Conservation (phyloP, 1,140 invertebrate species). For the Rhyacophila brunnea region DNA sequence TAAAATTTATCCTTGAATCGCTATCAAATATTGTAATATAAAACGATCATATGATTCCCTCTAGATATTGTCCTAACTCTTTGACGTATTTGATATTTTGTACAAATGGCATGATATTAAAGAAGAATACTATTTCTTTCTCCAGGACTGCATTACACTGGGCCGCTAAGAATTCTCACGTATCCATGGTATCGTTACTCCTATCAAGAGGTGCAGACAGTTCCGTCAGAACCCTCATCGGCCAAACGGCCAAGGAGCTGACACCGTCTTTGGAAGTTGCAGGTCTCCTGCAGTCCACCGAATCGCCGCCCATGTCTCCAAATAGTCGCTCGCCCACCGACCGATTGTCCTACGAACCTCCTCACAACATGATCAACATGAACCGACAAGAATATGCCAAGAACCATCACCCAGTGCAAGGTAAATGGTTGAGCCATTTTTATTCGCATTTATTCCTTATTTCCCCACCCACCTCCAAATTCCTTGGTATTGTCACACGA, state of each 20-base stretch:
- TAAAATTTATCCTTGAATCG: too few relatives aligned
- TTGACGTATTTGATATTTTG: too few relatives aligned
- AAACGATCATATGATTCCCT: too few relatives aligned
- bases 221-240: constrained; percentile 12
- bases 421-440: too few relatives aligned
- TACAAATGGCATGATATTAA: not conserved
- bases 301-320: constrained; percentile 16
- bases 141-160: constrained; percentile 27
- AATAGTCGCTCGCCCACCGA: constrained; percentile 13
- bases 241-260: constrained; percentile 16
- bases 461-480: too few relatives aligned
- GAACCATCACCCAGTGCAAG: constrained; percentile 18
- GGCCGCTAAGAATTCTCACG: constrained; percentile 20
- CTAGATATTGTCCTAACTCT: too few relatives aligned
- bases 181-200: constrained; percentile 23
- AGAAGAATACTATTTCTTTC: not conserved
- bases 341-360: constrained; percentile 15
- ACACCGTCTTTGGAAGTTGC: constrained; percentile 20
- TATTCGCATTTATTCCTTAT: too few relatives aligned
- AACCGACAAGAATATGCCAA: constrained; percentile 13
- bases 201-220: constrained; percentile 22
- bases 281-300: constrained; percentile 12
- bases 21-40: too few relatives aligned
- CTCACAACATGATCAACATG: constrained; percentile 23
- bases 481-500: too few relatives aligned